Evolutionary conservation across 2,113 vertebrate genomes (phyloP).

Genomic region (Anarhynchus alexandrinus): DNA sequence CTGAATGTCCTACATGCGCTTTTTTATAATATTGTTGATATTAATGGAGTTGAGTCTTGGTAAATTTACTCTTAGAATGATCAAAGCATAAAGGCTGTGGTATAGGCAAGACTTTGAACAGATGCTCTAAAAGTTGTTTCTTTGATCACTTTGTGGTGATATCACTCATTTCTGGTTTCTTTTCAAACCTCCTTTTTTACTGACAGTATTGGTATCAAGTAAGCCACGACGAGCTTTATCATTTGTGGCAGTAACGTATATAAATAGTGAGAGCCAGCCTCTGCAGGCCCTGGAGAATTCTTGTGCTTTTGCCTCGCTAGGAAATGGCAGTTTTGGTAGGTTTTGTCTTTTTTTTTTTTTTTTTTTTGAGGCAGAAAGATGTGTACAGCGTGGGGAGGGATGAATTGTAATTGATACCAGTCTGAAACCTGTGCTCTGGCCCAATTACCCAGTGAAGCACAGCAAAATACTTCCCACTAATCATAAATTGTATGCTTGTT

Average conservation of each 20-base stretch:
- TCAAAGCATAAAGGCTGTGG: not conserved
- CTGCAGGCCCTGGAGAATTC: not conserved
- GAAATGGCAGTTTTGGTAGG: not conserved
- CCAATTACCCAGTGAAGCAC: not conserved
- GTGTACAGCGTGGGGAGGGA: not conserved
- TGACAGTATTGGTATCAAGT: not conserved
- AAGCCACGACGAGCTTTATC: not conserved
- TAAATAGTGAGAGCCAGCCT: not conserved
- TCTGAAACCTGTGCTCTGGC: not conserved
- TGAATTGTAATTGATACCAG: not conserved
- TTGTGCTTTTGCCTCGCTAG: not conserved
- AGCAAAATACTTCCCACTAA: not conserved
- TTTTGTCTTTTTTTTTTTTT: not conserved
- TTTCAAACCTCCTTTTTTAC: not conserved
- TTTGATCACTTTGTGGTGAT: not conserved
- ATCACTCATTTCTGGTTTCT: not conserved
- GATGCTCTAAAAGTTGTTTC: not conserved
- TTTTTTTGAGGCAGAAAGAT: not conserved
- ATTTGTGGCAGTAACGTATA: not conserved
- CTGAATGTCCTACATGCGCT: not conserved
- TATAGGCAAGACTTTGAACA: not conserved
- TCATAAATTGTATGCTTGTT: not conserved
- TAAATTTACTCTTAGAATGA: not conserved
- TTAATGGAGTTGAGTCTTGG: rapidly evolving
- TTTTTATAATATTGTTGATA: not conserved